These are phyloP conservation scores for Octomys mimax DNA, from an alignment of 2,797 vertebrate genomes.

Conservation along the genomic window DNA sequence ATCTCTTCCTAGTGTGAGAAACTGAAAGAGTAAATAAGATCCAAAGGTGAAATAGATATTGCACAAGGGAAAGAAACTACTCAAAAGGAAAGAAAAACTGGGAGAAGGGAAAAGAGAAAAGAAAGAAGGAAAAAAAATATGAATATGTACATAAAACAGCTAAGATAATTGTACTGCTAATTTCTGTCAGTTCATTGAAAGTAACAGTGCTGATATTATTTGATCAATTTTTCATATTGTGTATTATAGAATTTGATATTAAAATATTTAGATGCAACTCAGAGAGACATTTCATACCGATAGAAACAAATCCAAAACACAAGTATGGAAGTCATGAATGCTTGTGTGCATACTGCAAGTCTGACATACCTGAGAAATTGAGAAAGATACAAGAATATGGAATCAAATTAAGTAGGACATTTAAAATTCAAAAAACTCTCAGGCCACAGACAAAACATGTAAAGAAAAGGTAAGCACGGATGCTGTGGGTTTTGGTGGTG, in stretches of 20 bases:
- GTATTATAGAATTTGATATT: background rate
- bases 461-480: background rate
- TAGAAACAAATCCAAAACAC: background rate
- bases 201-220: too few species aligned
- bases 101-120: too few species aligned
- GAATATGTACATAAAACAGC: too few species aligned
- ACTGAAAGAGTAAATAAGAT: too few species aligned
- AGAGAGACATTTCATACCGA: background rate
- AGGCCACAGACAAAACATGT: background rate
- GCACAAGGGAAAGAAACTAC: too few species aligned
- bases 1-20: too few species aligned
- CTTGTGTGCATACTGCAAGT: background rate
- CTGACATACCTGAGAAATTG: constrained; percentile 41
- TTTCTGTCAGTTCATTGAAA: too few species aligned
- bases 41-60: too few species aligned
- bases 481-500: background rate
- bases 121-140: too few species aligned
- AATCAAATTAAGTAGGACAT: background rate
- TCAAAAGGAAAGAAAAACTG: too few species aligned
- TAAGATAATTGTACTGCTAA: too few species aligned
- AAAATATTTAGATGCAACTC: constrained; percentile 7
- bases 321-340: background rate
- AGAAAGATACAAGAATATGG: background rate
- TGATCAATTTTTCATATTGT: too few species aligned
- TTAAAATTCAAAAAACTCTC: background rate